Conservation (phyloP, 2,797 vertebrate species). For the Ibycter americanus region DNA sequence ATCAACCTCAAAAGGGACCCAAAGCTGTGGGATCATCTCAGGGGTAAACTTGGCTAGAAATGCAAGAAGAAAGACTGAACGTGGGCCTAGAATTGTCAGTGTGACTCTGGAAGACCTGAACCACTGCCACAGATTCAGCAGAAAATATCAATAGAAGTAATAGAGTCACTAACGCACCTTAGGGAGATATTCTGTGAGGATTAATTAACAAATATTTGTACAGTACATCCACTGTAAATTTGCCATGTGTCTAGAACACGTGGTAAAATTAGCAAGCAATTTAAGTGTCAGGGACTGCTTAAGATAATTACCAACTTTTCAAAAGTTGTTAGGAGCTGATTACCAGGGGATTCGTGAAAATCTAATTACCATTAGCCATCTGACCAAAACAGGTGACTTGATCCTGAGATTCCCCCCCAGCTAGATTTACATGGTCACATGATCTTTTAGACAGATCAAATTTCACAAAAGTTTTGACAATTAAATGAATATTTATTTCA, state of each 20-base stretch:
- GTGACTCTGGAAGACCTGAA: neutral
- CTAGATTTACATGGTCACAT: neutral
- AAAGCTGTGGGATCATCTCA: neutral
- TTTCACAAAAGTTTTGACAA: neutral
- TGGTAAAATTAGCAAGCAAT: neutral
- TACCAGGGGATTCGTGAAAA: neutral
- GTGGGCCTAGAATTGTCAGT: neutral
- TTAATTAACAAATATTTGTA: conserved; percentile 26
- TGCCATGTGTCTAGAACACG: neutral
- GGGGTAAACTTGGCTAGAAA: neutral
- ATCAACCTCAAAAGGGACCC: neutral
- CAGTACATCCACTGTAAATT: neutral
- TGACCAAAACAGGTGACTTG: neutral
- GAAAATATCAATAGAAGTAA: neutral
- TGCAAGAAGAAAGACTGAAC: neutral
- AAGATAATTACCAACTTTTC: neutral
- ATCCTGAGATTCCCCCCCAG: neutral
- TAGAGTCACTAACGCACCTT: neutral
- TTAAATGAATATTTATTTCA: neutral
- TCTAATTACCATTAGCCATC: neutral
- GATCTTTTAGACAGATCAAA: neutral
- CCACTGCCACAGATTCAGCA: neutral
- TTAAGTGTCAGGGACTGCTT: neutral
- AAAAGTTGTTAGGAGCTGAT: neutral
- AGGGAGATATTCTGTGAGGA: neutral